Evolutionary conservation across 2,797 vertebrate genomes (phyloP), one percentile per base, ranked within the genome.

Genomic region (Gambelia wislizenii): DNA sequence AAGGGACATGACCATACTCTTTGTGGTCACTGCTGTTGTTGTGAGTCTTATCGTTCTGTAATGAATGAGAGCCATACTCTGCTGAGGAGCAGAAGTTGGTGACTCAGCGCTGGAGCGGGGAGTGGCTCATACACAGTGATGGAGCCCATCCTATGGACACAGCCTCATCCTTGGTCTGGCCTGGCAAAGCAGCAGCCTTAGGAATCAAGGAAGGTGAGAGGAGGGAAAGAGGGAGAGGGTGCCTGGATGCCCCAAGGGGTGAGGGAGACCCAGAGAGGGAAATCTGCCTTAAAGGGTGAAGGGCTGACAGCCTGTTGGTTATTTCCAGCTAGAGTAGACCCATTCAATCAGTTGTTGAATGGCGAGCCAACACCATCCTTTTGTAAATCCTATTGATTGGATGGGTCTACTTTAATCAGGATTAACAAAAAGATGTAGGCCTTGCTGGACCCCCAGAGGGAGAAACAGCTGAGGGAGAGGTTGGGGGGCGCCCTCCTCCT

Each of bases 401-500:
- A 20, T 22, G 56, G 20, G 56, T 59, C 56, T 59, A 5, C 56
- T 59, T 16, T 59, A 59, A 16, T 5, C 56, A 61, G 59, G 22
- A 22, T 4, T 25, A 25, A 25, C 20, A 6, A 61, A 3, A 61
- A 20, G 22, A 25, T 25, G 22, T 22, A 25, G 59, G 59, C 36
- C n/a, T 16, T 18, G 16, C 56, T 61, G 77, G 20, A 49, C 89
- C 78, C 81, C 72, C 0, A 30, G 25, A 81, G 61, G 79, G 76
- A 39, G 85, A 36, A 30, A n/a, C 36, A 2, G 0, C 25, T 36
- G 83, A 47, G 39, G 2, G 0, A 27, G 67, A 6, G 81, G 67
- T 2, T 1, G 6, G 18, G 56, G 80, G 47, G 8, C 1, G 89
- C 87, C 89, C 93, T 92, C 91, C 86, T 54, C 92, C 77, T 87